Base-by-base conservation (phyloP, 2,113 vertebrate species). In the Mobula birostris region DNA sequence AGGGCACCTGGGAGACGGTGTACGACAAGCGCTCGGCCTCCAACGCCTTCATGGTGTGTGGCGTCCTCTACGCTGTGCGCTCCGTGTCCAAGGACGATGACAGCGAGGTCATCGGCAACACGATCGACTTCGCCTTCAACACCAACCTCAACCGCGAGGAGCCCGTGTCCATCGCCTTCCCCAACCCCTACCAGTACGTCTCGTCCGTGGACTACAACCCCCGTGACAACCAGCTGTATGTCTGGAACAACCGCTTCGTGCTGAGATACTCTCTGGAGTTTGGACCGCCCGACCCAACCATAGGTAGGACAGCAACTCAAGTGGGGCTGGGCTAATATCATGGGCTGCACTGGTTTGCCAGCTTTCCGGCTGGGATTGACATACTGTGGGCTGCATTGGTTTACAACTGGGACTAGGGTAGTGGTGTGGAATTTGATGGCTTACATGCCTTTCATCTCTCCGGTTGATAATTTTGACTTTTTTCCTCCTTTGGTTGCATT, bases 31-130 rank as follows among this genome's bases (percentile, higher is more conserved):
- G 98, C 0, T 97, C 98, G 0, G 98, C 98, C 0, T 99, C 98
- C 95, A 98, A 99, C 0, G 98, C 98, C 95, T 99, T 99, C 97
- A 99, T 99, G 98, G 98, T 98, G 0, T 99, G 98, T 0, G 98
- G 98, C 0, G 98, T 98, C 61, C 98, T 99, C 1, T 99, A 99
- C 14, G 98, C 98, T 0, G 96, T 99, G 94, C 97, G 98, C 8
- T 98, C 98, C 0, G 98, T 98, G 0, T 99, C 99, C 93, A 97
- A 98, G 95, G 98, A 99, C 0, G 98, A 99, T 0, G 98, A 99
- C 96, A 98, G 98, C 0, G 98, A 98, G 95, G 98, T 97, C 0
- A 98, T 97, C 0, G 98, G 98, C 3, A 98, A 99, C 95, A 96
- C 98, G 0, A 95, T 99, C 40, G 97, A 98, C 15, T 99, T 99